These are phyloP conservation scores for Lepilemur septentrionalis DNA, from an alignment of 2,797 vertebrate species.

Conservation along the genomic window DNA sequence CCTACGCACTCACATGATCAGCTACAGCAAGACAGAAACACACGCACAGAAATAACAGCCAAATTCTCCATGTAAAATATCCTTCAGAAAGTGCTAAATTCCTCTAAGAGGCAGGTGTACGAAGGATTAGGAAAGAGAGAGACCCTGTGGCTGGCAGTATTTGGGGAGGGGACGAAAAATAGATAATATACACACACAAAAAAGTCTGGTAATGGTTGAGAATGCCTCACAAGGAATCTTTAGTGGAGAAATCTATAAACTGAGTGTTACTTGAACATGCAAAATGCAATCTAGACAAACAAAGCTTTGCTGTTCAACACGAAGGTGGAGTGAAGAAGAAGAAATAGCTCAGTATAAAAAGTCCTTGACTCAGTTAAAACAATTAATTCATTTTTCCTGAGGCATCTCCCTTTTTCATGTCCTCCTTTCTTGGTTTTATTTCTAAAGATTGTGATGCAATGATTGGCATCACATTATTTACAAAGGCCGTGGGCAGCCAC, in stretches of 20 bases:
- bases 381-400: neutral
- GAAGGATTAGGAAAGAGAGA: neutral
- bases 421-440: neutral
- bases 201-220: neutral
- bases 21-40: neutral
- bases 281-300: fast-evolving
- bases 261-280: neutral
- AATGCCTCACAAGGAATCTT: neutral
- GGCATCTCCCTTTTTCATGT: neutral
- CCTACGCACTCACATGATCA: fast-evolving
- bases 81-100: neutral
- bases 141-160: neutral
- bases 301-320: too few species aligned
- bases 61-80: neutral
- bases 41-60: neutral
- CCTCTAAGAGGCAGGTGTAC: neutral
- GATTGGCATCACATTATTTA: fast-evolving
- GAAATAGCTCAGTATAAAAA: fast-evolving
- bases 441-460: neutral
- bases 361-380: neutral
- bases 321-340: neutral
- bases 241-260: fast-evolving
- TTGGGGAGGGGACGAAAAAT: neutral
- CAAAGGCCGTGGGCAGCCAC: neutral
- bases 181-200: fast-evolving